Percentiles rank a stretch among this genome's conserved stretches.
These are phyloP conservation scores for Neuroscelio doddi DNA, from an alignment of 2,888 invertebrate species.

Conservation along the genomic window DNA sequence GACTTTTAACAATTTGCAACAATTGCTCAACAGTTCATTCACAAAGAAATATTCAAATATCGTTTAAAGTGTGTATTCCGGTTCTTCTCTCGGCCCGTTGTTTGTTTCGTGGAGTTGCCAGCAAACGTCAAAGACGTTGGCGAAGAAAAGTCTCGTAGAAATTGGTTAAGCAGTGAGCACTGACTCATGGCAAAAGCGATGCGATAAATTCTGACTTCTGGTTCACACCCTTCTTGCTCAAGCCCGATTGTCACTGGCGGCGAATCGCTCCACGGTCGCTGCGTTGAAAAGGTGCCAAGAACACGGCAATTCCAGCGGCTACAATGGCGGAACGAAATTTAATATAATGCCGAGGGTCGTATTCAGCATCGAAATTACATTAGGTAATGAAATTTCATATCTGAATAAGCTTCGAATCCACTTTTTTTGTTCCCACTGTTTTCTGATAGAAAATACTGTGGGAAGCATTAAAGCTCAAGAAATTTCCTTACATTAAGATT, in stretches of 20 bases:
- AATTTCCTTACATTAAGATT: too few relatives aligned
- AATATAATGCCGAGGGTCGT: slow-evolving; percentile 7
- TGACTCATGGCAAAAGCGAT: slow-evolving; percentile 10
- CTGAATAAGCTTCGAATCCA: slow-evolving; percentile 2
- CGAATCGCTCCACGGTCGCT: background rate
- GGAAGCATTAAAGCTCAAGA: background rate
- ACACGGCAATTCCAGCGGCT: slow-evolving; percentile 11
- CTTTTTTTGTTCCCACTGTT: background rate
- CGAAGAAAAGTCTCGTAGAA: too few relatives aligned
- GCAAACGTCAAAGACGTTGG: too few relatives aligned
- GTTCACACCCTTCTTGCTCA: slow-evolving; percentile 3
- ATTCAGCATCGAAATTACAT: slow-evolving; percentile 12
- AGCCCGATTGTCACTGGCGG: background rate
- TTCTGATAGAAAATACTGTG: background rate
- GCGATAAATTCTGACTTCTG: slow-evolving; percentile 11
- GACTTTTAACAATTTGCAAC: too few relatives aligned
- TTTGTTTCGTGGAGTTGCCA: too few relatives aligned
- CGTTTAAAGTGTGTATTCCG: too few relatives aligned
- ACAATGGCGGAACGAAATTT: slow-evolving; percentile 18
- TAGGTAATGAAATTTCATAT: slow-evolving; percentile 21
- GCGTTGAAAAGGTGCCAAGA: slow-evolving; percentile 26
- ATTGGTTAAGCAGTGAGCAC: background rate
- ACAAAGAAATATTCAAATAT: too few relatives aligned
- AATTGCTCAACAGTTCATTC: too few relatives aligned
- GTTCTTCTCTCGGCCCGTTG: too few relatives aligned